Evolutionary conservation across 2,888 invertebrate species (phyloP).

Genomic region (Conchocele bisecta): DNA sequence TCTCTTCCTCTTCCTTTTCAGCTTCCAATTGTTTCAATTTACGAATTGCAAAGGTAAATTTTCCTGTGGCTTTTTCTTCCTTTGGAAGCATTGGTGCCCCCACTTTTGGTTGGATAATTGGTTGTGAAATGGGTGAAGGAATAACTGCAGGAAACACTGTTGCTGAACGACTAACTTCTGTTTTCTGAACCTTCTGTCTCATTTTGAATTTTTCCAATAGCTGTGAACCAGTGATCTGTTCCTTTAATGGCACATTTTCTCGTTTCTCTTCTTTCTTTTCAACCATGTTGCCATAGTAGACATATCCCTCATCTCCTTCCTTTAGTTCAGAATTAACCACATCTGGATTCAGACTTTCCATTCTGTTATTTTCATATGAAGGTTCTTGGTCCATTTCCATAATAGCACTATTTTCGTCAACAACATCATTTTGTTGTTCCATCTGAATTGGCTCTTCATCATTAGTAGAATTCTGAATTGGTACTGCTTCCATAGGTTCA

Average conservation of each 20-base stretch:
- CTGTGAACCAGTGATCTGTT: slow-evolving; percentile 54
- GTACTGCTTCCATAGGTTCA: no score
- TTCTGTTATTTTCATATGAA: background rate
- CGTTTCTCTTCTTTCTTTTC: slow-evolving; percentile 36
- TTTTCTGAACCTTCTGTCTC: slow-evolving; percentile 32
- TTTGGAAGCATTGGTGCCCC: background rate
- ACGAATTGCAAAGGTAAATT: slow-evolving; percentile 50
- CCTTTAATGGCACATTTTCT: slow-evolving; percentile 31
- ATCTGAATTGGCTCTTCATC: background rate
- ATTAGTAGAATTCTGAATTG: background rate
- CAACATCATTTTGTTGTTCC: background rate
- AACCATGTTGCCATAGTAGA: slow-evolving; percentile 38
- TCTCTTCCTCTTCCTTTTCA: slow-evolving; percentile 44
- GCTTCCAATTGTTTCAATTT: slow-evolving; percentile 55
- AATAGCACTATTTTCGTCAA: background rate
- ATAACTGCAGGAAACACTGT: slow-evolving; percentile 13
- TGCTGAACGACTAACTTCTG: slow-evolving; percentile 1
- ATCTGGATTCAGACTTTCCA: no score
- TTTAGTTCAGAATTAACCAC: no score
- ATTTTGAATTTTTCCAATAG: slow-evolving; percentile 56
- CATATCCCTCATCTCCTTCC: slow-evolving; percentile 36
- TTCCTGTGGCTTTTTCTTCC: slow-evolving; percentile 13
- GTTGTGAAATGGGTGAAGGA: slow-evolving; percentile 8
- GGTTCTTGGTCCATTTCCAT: background rate
- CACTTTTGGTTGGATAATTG: background rate